Evolutionary conservation across 1,140 invertebrate genomes (phyloP).

Genomic region (Drosophila equinoxialis): DNA sequence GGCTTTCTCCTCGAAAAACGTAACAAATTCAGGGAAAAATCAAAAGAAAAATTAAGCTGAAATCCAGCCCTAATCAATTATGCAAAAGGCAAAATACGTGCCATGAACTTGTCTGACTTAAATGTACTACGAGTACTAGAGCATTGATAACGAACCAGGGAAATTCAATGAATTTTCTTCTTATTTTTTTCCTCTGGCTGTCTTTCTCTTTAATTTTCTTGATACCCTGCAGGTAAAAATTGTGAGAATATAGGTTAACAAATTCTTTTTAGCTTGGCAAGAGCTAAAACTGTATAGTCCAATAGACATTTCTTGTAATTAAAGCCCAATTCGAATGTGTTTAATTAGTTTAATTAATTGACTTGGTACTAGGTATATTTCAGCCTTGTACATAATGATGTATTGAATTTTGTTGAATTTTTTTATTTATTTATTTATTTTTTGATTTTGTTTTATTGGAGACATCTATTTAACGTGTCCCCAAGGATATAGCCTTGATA

Average conservation of each 20-base stretch:
- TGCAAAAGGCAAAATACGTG: slow-evolving; percentile 64
- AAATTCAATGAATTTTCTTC: slow-evolving; percentile 7
- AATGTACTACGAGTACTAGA: not conserved
- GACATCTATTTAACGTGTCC: slow-evolving; percentile 17
- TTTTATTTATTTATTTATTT: slow-evolving; percentile 43
- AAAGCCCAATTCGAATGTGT: no score
- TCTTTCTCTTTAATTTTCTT: not conserved
- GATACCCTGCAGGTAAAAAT: not conserved
- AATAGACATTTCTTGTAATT: no score
- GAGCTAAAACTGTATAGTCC: no score
- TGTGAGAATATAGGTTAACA: not conserved
- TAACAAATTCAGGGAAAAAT: slow-evolving; percentile 10
- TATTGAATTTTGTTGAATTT: slow-evolving; percentile 6
- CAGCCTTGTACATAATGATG: not conserved
- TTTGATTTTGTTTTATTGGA: slow-evolving; percentile 56
- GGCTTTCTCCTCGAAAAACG: slow-evolving; percentile 15
- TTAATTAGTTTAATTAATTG: not conserved
- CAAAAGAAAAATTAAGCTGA: slow-evolving; percentile 22
- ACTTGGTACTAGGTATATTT: not conserved
- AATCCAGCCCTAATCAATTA: slow-evolving; percentile 55
- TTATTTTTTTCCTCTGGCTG: not conserved
- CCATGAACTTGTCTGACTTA: slow-evolving; percentile 45
- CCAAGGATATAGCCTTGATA: slow-evolving; percentile 13
- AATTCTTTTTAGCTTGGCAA: no score
- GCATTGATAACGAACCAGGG: slow-evolving; percentile 5